Percentiles rank a stretch among this genome's conserved stretches.
Conservation (phyloP, 2,113 vertebrate species). For the Callocephalon fimbriatum region DNA sequence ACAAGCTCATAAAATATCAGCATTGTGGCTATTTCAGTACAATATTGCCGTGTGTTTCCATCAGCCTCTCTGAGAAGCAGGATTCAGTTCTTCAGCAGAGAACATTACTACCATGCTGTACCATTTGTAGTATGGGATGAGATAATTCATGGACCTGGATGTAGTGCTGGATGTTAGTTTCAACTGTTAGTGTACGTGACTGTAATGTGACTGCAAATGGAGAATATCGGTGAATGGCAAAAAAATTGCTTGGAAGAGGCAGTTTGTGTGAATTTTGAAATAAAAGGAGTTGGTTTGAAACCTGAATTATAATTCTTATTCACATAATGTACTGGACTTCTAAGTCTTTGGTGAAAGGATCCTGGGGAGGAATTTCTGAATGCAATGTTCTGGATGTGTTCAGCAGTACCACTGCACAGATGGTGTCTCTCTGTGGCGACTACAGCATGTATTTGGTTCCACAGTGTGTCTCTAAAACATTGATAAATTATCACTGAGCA, state of each 20-base stretch:
- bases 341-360: background rate
- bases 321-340: fast-evolving
- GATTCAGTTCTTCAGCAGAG: background rate
- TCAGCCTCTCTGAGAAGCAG: background rate
- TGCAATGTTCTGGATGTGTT: background rate
- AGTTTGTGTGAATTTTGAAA: background rate
- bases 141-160: no score
- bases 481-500: background rate
- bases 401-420: background rate
- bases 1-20: background rate
- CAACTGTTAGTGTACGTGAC: background rate
- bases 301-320: background rate
- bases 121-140: background rate
- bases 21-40: background rate
- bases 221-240: background rate
- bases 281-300: background rate
- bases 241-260: background rate
- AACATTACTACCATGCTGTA: fast-evolving
- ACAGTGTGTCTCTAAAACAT: background rate
- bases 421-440: background rate
- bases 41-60: fast-evolving
- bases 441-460: background rate
- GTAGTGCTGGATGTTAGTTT: background rate
- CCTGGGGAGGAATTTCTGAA: background rate
- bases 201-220: background rate